phyloP scores from a whole-genome alignment of 1,140 invertebrate genomes.

The Eueides isabella region DNA sequence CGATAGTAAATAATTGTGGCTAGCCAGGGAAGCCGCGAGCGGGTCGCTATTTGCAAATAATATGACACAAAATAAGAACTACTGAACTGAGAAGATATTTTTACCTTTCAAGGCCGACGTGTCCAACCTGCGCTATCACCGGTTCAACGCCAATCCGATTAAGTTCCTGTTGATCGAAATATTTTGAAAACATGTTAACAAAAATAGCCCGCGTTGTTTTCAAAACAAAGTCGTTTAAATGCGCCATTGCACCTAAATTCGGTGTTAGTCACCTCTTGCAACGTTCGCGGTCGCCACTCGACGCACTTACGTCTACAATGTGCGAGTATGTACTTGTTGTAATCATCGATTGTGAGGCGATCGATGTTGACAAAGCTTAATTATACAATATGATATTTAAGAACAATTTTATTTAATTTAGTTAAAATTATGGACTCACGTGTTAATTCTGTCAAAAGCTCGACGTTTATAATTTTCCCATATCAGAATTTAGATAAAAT shows the following conservation, averaged over 20 bases:
- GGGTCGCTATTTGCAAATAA: too few species aligned
- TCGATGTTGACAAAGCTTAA: not conserved
- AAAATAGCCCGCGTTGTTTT: not conserved
- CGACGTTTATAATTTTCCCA: too few species aligned
- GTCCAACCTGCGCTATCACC: not conserved
- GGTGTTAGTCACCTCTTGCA: not conserved
- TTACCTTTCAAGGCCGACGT: not conserved
- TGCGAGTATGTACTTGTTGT: not conserved
- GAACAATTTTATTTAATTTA: too few species aligned
- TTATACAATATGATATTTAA: too few species aligned
- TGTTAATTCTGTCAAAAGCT: too few species aligned
- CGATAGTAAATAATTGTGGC: too few species aligned
- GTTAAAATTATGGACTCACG: too few species aligned
- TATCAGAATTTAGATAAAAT: too few species aligned
- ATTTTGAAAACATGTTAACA: slow-evolving; percentile 7
- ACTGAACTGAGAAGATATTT: not conserved
- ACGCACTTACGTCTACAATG: too few species aligned
- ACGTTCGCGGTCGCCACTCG: not conserved
- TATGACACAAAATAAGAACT: not conserved
- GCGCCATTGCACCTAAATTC: not conserved
- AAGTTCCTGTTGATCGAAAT: not conserved
- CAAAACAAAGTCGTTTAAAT: not conserved
- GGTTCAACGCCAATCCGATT: not conserved
- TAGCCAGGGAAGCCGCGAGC: too few species aligned
- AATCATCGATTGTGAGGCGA: not conserved